Evolutionary conservation across 2,113 vertebrate genomes (phyloP).

Genomic region (Cranoglanis bouderius): DNA sequence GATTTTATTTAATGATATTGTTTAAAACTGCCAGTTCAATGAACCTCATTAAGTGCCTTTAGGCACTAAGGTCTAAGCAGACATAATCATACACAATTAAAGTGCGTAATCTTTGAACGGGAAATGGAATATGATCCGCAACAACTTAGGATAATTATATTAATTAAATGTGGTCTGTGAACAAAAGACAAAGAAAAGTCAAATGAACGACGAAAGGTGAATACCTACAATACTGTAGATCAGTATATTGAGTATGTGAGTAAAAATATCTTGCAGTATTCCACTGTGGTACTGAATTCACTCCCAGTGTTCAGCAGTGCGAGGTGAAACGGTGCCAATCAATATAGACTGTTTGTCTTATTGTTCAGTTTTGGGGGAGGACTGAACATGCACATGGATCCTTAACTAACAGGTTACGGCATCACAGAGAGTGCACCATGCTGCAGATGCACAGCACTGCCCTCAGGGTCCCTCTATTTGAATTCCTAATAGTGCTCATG

Average conservation of each 20-base stretch:
- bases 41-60: slow-evolving; percentile 24
- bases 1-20: slow-evolving; percentile 19
- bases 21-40: slow-evolving; percentile 23
- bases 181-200: background rate
- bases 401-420: slow-evolving; percentile 21
- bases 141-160: slow-evolving; percentile 11
- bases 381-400: background rate
- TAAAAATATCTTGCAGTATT: background rate
- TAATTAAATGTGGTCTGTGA: slow-evolving; percentile 18
- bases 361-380: slow-evolving; percentile 9
- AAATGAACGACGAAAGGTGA: background rate
- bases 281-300: background rate
- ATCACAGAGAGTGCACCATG: slow-evolving; percentile 1
- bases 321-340: background rate
- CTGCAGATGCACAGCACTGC: background rate
- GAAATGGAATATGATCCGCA: slow-evolving; percentile 25
- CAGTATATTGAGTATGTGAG: background rate
- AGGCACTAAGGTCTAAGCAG: background rate
- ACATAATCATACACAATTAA: slow-evolving; percentile 30
- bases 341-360: slow-evolving; percentile 3
- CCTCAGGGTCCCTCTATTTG: background rate
- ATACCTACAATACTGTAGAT: background rate
- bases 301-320: background rate
- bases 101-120: background rate
- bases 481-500: background rate